phyloP scores from a whole-genome alignment of 2,888 invertebrate genomes.

The Palloptera scutellata region DNA sequence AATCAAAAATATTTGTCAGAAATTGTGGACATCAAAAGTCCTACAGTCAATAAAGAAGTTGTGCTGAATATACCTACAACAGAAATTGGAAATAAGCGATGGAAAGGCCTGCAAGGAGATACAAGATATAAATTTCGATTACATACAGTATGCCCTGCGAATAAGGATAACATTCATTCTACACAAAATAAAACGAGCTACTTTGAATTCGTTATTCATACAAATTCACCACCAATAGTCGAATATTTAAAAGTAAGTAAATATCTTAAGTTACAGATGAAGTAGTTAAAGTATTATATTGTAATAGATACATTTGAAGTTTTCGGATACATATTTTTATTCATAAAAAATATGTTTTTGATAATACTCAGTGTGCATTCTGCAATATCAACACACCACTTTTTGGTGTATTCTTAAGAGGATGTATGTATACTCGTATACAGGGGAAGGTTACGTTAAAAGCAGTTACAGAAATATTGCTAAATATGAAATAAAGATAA shows the following conservation, averaged over 20 bases:
- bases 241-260: constrained; percentile 19
- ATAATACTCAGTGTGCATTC: no score
- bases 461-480: no score
- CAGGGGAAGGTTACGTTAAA: no score
- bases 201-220: constrained; percentile 36
- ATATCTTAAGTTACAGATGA: neutral
- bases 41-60: constrained; percentile 36
- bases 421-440: no score
- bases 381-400: no score
- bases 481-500: no score
- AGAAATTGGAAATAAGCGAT: constrained; percentile 21
- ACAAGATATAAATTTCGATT: constrained; percentile 41
- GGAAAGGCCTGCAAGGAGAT: constrained; percentile 40
- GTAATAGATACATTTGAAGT: no score
- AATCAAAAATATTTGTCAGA: constrained; percentile 37
- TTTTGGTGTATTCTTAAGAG: no score
- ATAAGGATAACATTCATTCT: neutral
- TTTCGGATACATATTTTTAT: no score
- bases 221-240: constrained; percentile 35
- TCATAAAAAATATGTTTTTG: no score
- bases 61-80: constrained; percentile 33
- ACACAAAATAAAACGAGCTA: constrained; percentile 30
- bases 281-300: no score
- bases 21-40: constrained; percentile 36
- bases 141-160: constrained; percentile 38